Conservation (phyloP, 2,113 vertebrate genomes). For the Ciconia boyciana region DNA sequence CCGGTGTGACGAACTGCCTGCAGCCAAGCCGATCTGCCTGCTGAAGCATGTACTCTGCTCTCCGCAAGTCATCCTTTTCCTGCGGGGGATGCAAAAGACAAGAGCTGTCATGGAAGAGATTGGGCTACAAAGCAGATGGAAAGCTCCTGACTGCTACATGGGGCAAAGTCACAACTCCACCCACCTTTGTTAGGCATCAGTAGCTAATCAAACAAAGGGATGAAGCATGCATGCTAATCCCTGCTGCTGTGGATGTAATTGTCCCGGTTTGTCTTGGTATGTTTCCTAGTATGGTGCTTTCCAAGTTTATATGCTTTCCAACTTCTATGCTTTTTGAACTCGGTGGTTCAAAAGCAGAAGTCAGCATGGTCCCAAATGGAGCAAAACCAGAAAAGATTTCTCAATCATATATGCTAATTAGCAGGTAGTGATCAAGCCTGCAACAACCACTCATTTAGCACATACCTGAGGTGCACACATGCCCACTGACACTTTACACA, state of each 20-base stretch:
- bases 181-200: not conserved
- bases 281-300: not conserved
- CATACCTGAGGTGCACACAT: not conserved
- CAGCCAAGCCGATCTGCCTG: constrained; percentile 90
- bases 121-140: not conserved
- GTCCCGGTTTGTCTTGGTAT: not conserved
- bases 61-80: constrained; percentile 86
- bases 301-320: not conserved
- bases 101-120: not conserved
- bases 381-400: not conserved
- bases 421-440: not conserved
- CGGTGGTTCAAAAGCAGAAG: not conserved
- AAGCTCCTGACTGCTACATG: not conserved
- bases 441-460: not conserved
- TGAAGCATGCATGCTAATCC: not conserved
- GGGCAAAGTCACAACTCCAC: not conserved
- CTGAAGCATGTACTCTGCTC: constrained; percentile 89
- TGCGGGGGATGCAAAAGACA: constrained; percentile 17
- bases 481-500: not conserved
- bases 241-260: not conserved
- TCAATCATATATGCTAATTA: not conserved
- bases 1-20: constrained; percentile 90
- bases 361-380: not conserved
- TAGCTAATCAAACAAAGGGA: rapidly evolving
- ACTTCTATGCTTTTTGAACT: not conserved